Evolutionary conservation across 2,113 vertebrate genomes (phyloP).

Genomic region (Pitta sordida): DNA sequence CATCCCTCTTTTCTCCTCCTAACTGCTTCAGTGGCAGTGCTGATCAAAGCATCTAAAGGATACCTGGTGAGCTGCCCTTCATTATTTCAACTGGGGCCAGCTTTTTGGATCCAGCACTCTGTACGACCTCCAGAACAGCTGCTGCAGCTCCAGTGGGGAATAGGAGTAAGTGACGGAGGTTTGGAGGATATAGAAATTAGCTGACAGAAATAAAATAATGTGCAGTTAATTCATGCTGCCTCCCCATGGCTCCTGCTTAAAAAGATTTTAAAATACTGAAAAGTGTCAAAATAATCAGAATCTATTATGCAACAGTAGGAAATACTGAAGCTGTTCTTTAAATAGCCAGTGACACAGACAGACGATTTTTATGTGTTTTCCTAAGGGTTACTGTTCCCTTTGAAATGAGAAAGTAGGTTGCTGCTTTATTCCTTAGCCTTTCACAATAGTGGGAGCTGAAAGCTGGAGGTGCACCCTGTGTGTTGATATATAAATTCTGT

Average conservation of each 20-base stretch:
- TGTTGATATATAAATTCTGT: not conserved
- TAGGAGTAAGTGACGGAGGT: not conserved
- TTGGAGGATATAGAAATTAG: not conserved
- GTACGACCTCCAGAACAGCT: not conserved
- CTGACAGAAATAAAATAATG: not conserved
- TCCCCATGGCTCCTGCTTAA: not conserved
- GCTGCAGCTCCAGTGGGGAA: not conserved
- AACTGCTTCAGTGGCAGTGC: rapidly evolving
- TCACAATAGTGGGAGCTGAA: not conserved
- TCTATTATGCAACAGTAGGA: not conserved
- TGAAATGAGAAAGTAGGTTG: not conserved
- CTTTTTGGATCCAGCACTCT: not conserved
- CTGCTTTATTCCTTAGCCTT: not conserved
- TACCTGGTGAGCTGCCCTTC: not conserved
- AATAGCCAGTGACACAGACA: not conserved
- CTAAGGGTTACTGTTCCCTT: not conserved
- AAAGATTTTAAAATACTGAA: not conserved
- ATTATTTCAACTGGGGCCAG: not conserved
- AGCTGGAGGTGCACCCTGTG: not conserved
- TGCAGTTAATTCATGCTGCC: not conserved
- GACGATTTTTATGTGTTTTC: not conserved
- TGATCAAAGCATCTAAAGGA: not conserved
- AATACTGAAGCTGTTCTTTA: slow-evolving; percentile 9
- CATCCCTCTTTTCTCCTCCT: not conserved
- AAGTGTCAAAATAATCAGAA: not conserved